These are phyloP conservation scores for Phenganax subtilis DNA, from an alignment of 92 coral and sea anemone genomes.

Conservation along the genomic window DNA sequence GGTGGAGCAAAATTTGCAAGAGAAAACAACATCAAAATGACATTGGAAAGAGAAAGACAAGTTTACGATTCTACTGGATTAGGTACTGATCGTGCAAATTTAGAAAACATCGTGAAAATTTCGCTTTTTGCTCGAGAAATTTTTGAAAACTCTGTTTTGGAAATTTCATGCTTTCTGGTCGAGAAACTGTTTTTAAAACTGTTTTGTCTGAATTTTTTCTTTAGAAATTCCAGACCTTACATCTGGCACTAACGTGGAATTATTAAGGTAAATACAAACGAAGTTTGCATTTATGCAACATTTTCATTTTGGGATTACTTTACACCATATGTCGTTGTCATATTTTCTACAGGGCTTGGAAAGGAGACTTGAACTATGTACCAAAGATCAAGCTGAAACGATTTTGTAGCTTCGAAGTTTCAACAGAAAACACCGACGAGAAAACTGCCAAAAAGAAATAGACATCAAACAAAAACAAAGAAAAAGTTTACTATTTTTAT, in stretches of 20 bases:
- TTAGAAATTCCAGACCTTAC: constrained; percentile 89
- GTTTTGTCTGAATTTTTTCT: not conserved
- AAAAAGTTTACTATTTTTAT: constrained; percentile 1
- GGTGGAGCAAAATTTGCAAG: constrained; percentile 70
- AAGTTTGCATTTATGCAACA: not conserved
- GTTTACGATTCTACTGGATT: constrained; percentile 70
- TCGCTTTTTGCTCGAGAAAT: too few species aligned
- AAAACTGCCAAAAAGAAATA: constrained; percentile 1
- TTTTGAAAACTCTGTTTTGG: too few species aligned
- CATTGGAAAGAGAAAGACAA: constrained; percentile 70
- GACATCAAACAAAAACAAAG: constrained; percentile 4
- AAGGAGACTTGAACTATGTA: constrained; percentile 68
- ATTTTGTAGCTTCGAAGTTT: constrained; percentile 43
- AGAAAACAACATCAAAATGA: constrained; percentile 70
- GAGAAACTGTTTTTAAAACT: not conserved
- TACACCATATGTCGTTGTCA: too few species aligned
- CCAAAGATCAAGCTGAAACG: constrained; percentile 66
- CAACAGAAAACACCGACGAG: constrained; percentile 11
- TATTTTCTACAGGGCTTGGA: constrained; percentile 66
- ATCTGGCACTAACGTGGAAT: constrained; percentile 58
- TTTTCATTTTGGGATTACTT: not conserved
- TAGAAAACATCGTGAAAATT: not conserved
- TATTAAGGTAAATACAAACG: constrained; percentile 63
- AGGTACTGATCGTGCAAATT: constrained; percentile 47
- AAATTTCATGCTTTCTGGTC: too few species aligned